A percentile compares a stretch with the other conserved stretches of the same genome.
phyloP scores from a whole-genome alignment of 1,140 invertebrate genomes.

The Ectropis grisescens region DNA sequence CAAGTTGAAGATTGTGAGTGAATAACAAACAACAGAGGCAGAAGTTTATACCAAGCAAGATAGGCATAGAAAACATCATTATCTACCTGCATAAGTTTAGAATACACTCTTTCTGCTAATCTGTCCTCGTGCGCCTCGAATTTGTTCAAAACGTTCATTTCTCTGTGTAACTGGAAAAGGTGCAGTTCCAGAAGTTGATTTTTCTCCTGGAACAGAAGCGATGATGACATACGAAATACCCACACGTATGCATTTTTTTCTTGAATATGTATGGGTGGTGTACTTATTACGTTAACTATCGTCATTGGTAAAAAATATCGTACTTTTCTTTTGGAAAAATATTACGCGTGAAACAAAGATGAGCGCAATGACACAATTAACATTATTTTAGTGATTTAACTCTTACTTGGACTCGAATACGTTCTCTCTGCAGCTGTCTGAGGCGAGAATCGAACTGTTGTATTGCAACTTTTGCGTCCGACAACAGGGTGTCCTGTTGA shows the following conservation, averaged over 20 bases:
- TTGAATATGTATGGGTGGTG: too few relatives aligned
- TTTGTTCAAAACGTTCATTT: slow-evolving; percentile 81
- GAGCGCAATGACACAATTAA: too few relatives aligned
- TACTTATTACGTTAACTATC: too few relatives aligned
- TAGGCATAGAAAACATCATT: not conserved
- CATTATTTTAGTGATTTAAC: too few relatives aligned
- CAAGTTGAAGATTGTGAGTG: too few relatives aligned
- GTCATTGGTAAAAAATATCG: too few relatives aligned
- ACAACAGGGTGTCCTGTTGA: slow-evolving; percentile 76
- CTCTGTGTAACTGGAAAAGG: slow-evolving; percentile 83
- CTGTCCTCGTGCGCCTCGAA: slow-evolving; percentile 80
- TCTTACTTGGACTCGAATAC: slow-evolving; percentile 72
- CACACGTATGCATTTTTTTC: too few relatives aligned
- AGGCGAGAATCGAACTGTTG: slow-evolving; percentile 78
- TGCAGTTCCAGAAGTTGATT: slow-evolving; percentile 76
- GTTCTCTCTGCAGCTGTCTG: slow-evolving; percentile 71
- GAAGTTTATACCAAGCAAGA: too few relatives aligned
- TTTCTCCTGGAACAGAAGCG: slow-evolving; percentile 49
- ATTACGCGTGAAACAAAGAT: too few relatives aligned
- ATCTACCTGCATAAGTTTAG: slow-evolving; percentile 72
- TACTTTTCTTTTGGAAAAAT: too few relatives aligned
- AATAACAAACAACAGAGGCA: too few relatives aligned
- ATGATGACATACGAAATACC: too few relatives aligned
- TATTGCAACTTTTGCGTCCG: slow-evolving; percentile 71
- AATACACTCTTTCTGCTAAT: slow-evolving; percentile 73